Percentiles rank a stretch among this genome's conserved stretches.
phyloP scores from a whole-genome alignment of 2,888 invertebrate genomes.

The Acrocyrtus sp. region DNA sequence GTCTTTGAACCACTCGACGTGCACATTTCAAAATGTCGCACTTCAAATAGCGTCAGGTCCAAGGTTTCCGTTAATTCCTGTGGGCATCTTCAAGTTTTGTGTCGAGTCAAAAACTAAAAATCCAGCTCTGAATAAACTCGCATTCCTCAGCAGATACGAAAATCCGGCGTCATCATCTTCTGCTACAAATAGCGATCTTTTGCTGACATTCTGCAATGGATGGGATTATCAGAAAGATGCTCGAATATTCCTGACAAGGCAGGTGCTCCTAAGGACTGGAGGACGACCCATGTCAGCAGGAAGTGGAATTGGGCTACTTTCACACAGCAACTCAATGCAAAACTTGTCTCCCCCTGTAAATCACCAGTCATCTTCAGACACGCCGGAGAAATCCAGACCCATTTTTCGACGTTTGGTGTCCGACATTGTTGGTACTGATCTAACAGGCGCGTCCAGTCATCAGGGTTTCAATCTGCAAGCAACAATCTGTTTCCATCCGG shows the following conservation, averaged over 20 bases:
- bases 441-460: conserved; percentile 38
- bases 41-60: conserved; percentile 37
- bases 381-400: conserved; percentile 36
- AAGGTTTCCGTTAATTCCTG: conserved; percentile 25
- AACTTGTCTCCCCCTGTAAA: conserved; percentile 38
- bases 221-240: conserved; percentile 54
- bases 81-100: conserved; percentile 52
- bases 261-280: conserved; percentile 8
- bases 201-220: conserved; percentile 31
- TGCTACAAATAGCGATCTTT: conserved; percentile 8
- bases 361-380: conserved; percentile 15
- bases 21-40: conserved; percentile 57
- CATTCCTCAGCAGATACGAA: conserved; percentile 47
- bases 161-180: conserved; percentile 20
- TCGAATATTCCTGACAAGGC: conserved; percentile 15
- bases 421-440: conserved; percentile 60
- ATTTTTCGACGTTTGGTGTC: conserved; percentile 60
- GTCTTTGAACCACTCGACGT: conserved; percentile 55
- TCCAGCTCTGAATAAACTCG: conserved; percentile 38
- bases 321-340: conserved; percentile 34
- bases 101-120: conserved; percentile 50
- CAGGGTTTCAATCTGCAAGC: conserved; percentile 23
- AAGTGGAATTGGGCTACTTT: conserved; percentile 19
- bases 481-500: conserved; percentile 52
- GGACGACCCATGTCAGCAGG: conserved; percentile 2